Base-by-base conservation (phyloP, 2,113 vertebrate species). In the Limanda limanda region DNA sequence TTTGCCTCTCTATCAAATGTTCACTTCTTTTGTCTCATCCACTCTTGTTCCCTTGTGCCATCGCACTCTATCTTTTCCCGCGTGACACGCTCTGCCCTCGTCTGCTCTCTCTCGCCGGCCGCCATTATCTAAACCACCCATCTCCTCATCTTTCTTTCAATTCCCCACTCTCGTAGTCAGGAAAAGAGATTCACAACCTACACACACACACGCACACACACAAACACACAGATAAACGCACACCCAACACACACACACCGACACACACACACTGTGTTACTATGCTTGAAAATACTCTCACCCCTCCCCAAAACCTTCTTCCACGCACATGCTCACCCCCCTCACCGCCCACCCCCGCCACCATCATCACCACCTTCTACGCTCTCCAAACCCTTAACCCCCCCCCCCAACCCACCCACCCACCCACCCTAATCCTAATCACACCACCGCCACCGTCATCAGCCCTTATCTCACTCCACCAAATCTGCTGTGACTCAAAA, bases 401-500 rank as follows among this genome's bases (percentile, higher is more conserved):
- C 78, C 56, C 24, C 56, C 0, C 1, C 10, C 59, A 1, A 25
- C 25, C 40, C 60, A 17, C 24, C 15, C 48, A 31, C 24, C 42
- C 21, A 52, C 51, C 60, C 76, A 61, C 68, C 68, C 87, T 89
- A 91, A 92, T 92, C 89, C 91, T 91, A 91, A 90, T 91, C 91
- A 90, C 91, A 88, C 86, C 83, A 86, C 87, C 56, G 59, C 90
- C 87, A 71, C 85, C 90, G 89, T 91, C 91, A 92, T 89, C 92
- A 90, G 79, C 78, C 80, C 90, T 93, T 93, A 93, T 93, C 92
- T 92, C 89, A 74, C 91, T 82, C 79, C 88, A 88, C 89, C 92
- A 92, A 92, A 92, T 92, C 90, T 92, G 87, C 90, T 87, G 75
- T 91, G 92, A 92, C 90, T 92, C 89, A 90, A 93, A 93, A 92